Evolutionary conservation across 2,797 vertebrate genomes (phyloP).

Genomic region (Myotis vivesi): DNA sequence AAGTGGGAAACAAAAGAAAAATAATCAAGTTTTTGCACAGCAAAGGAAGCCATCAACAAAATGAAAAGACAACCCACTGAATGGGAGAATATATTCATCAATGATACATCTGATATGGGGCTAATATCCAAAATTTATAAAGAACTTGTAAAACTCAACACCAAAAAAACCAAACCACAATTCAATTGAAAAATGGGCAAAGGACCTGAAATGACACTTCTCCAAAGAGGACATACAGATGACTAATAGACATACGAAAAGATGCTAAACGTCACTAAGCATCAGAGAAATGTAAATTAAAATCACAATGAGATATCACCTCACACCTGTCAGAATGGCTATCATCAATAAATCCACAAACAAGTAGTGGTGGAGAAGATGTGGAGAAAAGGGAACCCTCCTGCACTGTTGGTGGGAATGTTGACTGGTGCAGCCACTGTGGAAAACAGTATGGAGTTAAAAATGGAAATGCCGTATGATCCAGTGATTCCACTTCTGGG

Average conservation of each 20-base stretch:
- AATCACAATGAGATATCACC: no score
- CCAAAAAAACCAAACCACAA: neutral
- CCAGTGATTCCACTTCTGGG: neutral
- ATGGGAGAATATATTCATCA: neutral
- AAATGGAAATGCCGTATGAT: neutral
- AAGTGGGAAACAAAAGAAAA: neutral
- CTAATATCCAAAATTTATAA: neutral
- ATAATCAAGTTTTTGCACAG: neutral
- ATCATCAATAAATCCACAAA: neutral
- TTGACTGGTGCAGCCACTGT: neutral
- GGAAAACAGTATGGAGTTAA: neutral
- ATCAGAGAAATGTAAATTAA: neutral
- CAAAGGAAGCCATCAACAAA: neutral
- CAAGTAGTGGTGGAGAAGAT: neutral
- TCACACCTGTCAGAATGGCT: neutral
- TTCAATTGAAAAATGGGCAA: neutral
- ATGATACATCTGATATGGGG: neutral
- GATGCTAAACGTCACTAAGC: neutral
- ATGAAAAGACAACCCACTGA: neutral
- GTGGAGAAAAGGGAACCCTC: neutral
- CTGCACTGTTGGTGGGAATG: neutral
- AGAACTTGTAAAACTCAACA: neutral
- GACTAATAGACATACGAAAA: neutral
- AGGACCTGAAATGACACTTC: neutral
- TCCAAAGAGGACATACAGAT: neutral